phyloP scores from a whole-genome alignment of 2,113 vertebrate genomes.

The Trogon melanurus region DNA sequence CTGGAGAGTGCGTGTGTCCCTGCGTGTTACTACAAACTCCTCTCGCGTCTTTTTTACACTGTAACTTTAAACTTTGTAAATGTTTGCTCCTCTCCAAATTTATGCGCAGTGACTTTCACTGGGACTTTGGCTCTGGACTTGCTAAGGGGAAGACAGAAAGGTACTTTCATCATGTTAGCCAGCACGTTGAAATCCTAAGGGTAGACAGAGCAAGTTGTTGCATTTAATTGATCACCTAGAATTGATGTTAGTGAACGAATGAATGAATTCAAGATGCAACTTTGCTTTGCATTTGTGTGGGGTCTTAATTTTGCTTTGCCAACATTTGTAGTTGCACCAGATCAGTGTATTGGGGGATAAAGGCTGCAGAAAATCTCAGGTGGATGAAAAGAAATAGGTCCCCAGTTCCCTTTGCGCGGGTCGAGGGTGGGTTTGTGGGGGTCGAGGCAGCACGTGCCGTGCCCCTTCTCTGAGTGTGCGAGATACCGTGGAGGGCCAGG shows the following conservation, averaged over 20 bases:
- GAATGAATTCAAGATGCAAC: background rate
- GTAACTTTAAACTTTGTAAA: background rate
- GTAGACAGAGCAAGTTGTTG: background rate
- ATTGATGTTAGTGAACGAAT: background rate
- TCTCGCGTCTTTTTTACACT: background rate
- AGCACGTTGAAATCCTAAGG: fast-evolving
- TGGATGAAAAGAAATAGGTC: background rate
- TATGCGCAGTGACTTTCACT: background rate
- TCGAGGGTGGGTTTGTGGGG: background rate
- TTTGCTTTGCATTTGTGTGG: background rate
- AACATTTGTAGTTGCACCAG: background rate
- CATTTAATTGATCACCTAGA: background rate
- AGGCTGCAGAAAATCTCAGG: background rate
- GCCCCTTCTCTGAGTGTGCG: no score
- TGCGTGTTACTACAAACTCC: background rate
- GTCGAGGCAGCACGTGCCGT: fast-evolving
- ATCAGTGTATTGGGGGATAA: background rate
- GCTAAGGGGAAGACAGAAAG: background rate
- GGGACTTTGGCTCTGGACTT: background rate
- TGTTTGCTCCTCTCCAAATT: background rate
- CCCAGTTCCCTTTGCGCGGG: fast-evolving
- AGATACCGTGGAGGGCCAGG: background rate
- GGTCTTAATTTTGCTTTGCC: background rate
- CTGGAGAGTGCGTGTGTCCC: background rate
- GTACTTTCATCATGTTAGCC: background rate